phyloP scores from a whole-genome alignment of 2,797 vertebrate species.

The Antrozous pallidus region DNA sequence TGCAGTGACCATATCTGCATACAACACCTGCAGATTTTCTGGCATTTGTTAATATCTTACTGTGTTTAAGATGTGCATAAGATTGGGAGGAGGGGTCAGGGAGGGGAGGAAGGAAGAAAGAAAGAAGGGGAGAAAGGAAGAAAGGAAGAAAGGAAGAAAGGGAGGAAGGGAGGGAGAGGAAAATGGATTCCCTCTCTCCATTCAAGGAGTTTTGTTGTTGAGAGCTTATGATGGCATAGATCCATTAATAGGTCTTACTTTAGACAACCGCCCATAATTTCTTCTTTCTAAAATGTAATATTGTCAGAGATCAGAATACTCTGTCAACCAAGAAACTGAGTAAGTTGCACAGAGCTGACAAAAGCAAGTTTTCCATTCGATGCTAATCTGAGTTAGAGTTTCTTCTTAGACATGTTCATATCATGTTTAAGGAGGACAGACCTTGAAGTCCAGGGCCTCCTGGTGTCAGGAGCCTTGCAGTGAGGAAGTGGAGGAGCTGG shows the following conservation, averaged over 20 bases:
- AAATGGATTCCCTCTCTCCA: background rate
- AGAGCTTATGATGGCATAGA: background rate
- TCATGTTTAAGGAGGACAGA: background rate
- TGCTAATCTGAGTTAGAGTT: background rate
- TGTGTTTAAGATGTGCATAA: background rate
- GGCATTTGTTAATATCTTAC: background rate
- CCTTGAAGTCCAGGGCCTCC: background rate
- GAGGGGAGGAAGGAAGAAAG: accelerated
- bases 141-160: background rate
- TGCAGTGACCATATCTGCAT: background rate
- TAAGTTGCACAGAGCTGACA: background rate
- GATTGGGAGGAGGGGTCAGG: background rate
- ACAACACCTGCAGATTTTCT: background rate
- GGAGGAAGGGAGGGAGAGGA: background rate
- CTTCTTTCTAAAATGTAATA: background rate
- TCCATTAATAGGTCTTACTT: background rate
- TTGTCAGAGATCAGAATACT: background rate
- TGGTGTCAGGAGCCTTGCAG: background rate
- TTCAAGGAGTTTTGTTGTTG: background rate
- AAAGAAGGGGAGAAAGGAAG: no score
- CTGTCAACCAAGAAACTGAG: background rate
- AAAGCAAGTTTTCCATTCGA: background rate
- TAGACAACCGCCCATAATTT: background rate
- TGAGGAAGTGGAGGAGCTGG: background rate
- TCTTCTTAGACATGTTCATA: background rate